phyloP scores from a whole-genome alignment of 1,140 invertebrate genomes.

The Danaus plexippus region DNA sequence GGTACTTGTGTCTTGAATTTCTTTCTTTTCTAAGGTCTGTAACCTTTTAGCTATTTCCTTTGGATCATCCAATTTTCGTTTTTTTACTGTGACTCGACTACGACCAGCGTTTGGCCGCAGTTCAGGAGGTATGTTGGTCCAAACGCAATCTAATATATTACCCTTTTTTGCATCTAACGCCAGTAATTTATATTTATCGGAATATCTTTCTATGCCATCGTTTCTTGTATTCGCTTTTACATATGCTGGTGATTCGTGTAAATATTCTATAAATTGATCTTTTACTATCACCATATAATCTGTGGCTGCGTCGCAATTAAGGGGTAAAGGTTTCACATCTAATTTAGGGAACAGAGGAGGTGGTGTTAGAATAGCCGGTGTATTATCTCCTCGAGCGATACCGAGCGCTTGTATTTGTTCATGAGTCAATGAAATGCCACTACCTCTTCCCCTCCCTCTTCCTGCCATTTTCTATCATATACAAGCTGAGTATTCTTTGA shows the following conservation, averaged over 20 bases:
- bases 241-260: constrained; percentile 65
- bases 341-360: constrained; percentile 69
- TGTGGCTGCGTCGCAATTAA: constrained; percentile 57
- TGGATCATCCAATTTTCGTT: constrained; percentile 58
- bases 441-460: constrained; percentile 58
- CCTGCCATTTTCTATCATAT: constrained; percentile 45
- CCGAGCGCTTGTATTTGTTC: constrained; percentile 66
- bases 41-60: constrained; percentile 55
- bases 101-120: constrained; percentile 49
- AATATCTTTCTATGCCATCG: constrained; percentile 65
- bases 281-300: constrained; percentile 70
- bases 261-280: constrained; percentile 67
- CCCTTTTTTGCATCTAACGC: constrained; percentile 58
- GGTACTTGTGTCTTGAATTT: constrained; percentile 36
- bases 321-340: constrained; percentile 58
- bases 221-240: constrained; percentile 52
- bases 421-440: constrained; percentile 54
- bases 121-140: constrained; percentile 61
- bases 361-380: constrained; percentile 47
- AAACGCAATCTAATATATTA: constrained; percentile 53
- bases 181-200: constrained; percentile 68
- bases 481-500: too few relatives aligned
- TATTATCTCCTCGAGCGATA: constrained; percentile 57
- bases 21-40: constrained; percentile 65
- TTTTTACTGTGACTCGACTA: constrained; percentile 27